Evolutionary conservation across 2,888 invertebrate species (phyloP), one percentile per base, ranked within the genome.

Genomic region (Campoplex capitator): DNA sequence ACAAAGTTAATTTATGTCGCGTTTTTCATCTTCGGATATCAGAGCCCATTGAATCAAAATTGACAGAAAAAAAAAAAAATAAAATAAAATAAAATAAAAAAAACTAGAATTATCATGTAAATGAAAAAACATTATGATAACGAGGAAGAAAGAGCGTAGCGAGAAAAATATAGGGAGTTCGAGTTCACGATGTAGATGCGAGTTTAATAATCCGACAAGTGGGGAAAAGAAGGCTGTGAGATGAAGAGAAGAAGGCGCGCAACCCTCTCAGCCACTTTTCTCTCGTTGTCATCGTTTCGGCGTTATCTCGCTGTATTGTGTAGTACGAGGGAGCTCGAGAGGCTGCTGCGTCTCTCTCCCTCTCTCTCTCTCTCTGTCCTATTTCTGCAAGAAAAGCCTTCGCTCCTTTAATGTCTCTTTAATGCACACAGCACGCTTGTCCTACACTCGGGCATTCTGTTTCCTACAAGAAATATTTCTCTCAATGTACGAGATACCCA

Each of bases 201-300:
- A 89, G 88, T 89, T 89, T 89, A 89, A 89, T 89, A 89, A 89
- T 86, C 89, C 89, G 89, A 88, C 83, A 89, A 89, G 89, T 86
- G 86, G 75, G 32, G 32, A 48, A 56, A 23, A 77, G 65, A 32
- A 67, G 62, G 62, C 45, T n/a, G 45, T 45, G 67, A 87, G 80
- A 80, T 42, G 35, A 62, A 51, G 65, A 73, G 65, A 28, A 81
- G 65, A 58, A 51, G 56, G 73, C 58, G 51, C 65, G 51, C 65
- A 76, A 56, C 76, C 68, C 71, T 65, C 56, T 58, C 56, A 71
- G 68, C 67, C 67, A 58, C 75, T 73, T 38, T 71, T 78, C 81
- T 71, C 84, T 51, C 68, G 73, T 81, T 83, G 77, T 86, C 88
- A 89, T 89, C 86, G 87, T 89, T 89, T 88, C 86, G 76, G 81